phyloP scores from a whole-genome alignment of 2,888 invertebrate species.

The Scotopteryx bipunctaria region DNA sequence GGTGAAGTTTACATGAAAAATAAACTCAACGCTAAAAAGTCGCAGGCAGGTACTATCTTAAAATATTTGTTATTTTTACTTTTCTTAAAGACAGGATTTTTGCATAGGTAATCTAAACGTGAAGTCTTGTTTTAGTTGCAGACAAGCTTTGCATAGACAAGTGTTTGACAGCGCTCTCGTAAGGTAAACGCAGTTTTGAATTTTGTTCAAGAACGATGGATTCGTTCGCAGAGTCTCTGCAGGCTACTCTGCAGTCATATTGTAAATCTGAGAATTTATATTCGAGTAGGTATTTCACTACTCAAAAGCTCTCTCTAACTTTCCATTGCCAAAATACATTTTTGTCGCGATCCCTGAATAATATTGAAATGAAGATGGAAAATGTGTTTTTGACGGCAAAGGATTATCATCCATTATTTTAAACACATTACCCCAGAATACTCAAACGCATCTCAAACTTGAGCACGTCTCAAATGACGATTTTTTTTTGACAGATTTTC shows the following conservation, averaged over 20 bases:
- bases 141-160: conserved; percentile 23
- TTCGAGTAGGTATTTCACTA: conserved; percentile 10
- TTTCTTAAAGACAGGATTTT: too few relatives aligned
- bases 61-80: too few relatives aligned
- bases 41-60: too few relatives aligned
- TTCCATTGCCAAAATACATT: neutral
- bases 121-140: conserved; percentile 7
- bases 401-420: conserved; percentile 1
- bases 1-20: too few relatives aligned
- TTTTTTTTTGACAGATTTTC: too few relatives aligned
- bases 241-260: conserved; percentile 6
- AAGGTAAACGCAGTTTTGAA: conserved; percentile 14
- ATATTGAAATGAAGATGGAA: conserved; percentile 1
- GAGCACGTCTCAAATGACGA: too few relatives aligned
- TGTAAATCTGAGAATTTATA: conserved; percentile 16
- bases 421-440: neutral
- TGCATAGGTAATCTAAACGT: conserved; percentile 3
- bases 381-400: conserved; percentile 1
- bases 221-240: conserved; percentile 7
- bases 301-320: conserved; percentile 5
- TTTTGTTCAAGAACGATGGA: conserved; percentile 17
- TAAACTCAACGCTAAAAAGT: too few relatives aligned
- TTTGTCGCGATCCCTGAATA: neutral
- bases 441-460: too few relatives aligned
- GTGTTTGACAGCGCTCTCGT: conserved; percentile 15